Evolutionary conservation across 2,888 invertebrate species (phyloP).

Genomic region (Toxonevra muliebris): DNA sequence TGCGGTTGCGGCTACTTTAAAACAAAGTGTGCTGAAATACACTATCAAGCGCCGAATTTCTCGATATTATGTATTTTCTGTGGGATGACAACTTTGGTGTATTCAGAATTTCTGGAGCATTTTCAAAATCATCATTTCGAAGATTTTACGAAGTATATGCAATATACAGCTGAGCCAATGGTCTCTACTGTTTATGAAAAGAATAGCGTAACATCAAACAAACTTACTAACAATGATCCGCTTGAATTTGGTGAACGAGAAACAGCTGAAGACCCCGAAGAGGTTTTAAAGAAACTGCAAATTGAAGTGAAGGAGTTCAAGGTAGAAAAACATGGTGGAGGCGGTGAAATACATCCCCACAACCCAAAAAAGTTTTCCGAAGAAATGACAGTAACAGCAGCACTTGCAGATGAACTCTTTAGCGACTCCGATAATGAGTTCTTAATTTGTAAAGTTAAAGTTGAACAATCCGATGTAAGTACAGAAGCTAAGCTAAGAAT

Average conservation of each 20-base stretch:
- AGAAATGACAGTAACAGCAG: too few species aligned
- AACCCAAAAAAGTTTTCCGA: not conserved
- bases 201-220: not conserved
- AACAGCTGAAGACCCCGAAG: constrained; percentile 15
- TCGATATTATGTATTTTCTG: constrained; percentile 44
- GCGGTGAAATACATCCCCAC: not conserved
- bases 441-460: constrained; percentile 27
- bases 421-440: constrained; percentile 23
- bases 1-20: constrained; percentile 24
- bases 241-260: constrained; percentile 27
- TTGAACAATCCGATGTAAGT: constrained; percentile 32
- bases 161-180: constrained; percentile 19
- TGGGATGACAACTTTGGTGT: constrained; percentile 38
- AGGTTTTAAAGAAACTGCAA: constrained; percentile 14
- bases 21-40: constrained; percentile 49
- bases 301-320: not conserved
- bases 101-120: constrained; percentile 39
- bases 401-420: not conserved
- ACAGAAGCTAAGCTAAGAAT: not conserved
- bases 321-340: not conserved
- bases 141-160: constrained; percentile 23
- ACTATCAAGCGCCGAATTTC: constrained; percentile 38
- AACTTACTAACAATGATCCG: constrained; percentile 27
- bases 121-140: constrained; percentile 40
- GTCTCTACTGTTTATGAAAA: constrained; percentile 12